Conservation (phyloP, 1,140 invertebrate species). For the Drosophila bocqueti region DNA sequence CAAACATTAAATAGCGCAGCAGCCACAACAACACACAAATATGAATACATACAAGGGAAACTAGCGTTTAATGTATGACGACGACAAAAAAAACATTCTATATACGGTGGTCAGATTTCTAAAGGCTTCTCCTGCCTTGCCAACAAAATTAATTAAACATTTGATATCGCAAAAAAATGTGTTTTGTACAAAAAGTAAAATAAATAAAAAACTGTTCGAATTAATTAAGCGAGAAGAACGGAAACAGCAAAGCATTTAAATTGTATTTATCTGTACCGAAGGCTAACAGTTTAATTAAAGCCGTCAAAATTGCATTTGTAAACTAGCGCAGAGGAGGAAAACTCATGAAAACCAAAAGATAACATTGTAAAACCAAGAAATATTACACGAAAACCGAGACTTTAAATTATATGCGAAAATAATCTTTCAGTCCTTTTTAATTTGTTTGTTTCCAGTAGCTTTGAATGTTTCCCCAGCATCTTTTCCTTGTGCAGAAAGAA, state of each 20-base stretch:
- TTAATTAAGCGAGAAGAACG: constrained; percentile 55
- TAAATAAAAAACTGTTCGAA: constrained; percentile 52
- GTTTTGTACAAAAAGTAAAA: constrained; percentile 55
- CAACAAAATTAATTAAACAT: constrained; percentile 61
- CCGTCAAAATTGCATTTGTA: constrained; percentile 82
- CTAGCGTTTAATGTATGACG: constrained; percentile 56
- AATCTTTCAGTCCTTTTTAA: constrained; percentile 31
- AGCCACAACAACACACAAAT: constrained; percentile 56
- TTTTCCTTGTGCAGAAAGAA: constrained; percentile 45
- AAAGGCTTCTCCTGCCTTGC: constrained; percentile 39
- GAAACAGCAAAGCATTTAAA: constrained; percentile 74
- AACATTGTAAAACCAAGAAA: constrained; percentile 14
- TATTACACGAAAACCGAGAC: constrained; percentile 22
- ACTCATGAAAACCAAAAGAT: constrained; percentile 32
- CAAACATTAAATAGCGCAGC: constrained; percentile 72
- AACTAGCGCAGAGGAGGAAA: constrained; percentile 48
- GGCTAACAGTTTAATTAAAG: constrained; percentile 64
- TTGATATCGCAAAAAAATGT: constrained; percentile 46
- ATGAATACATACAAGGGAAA: constrained; percentile 37
- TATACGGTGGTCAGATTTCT: constrained; percentile 51
- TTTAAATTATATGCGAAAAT: constrained; percentile 18
- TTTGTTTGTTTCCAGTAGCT: constrained; percentile 37
- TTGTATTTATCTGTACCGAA: constrained; percentile 72
- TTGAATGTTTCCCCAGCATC: constrained; percentile 35
- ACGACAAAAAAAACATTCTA: constrained; percentile 27